Base-by-base conservation (phyloP, 2,797 vertebrate species). In the Discoglossus pictus region DNA sequence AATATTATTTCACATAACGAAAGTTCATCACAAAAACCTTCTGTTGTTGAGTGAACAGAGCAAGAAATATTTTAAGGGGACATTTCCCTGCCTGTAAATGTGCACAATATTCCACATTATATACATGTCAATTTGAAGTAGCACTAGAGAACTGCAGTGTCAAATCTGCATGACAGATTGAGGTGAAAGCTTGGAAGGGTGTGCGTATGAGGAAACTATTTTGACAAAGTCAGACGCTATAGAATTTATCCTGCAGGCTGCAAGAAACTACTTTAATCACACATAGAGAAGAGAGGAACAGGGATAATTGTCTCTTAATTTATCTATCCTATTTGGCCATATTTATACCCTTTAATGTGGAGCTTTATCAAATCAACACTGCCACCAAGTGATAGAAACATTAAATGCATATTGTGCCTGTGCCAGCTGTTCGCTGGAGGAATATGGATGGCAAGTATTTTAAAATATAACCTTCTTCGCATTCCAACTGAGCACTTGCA, bases 101-200 rank as follows among this genome's bases (percentile, higher is more conserved):
- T 94, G 94, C 94, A 96, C 93, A 95, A 92, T 93, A 96, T 95
- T 94, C 91, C 92, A 91, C 90, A 95, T 98, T 97, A 97, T 94
- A 95, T 95, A 92, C 90, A 91, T 97, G 96, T 98, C 94, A 98
- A 88, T 93, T 91, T 92, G 84, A 91, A 92, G 92, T 90, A 91
- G 87, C 82, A 86, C 86, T 86, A 86, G 87, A 96, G 93, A 91
- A 92, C 94, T 87, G 87, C 83, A 78, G 94, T 94, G 95, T 96
- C 95, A 98, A 97, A 98, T 98, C 94, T 97, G 93, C 92, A 89
- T 97, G 95, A 99, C 95, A 98, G 95, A 98, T 98, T 99, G 94
- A 96, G 95, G 97, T 98, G 94, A 99, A 94, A 85, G 88, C 91
- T 87, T 89, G 91, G 82, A 90, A 92, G 88, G 88, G 88, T 86